Conservation (phyloP, 2,797 vertebrate species). For the Pterois miles region DNA sequence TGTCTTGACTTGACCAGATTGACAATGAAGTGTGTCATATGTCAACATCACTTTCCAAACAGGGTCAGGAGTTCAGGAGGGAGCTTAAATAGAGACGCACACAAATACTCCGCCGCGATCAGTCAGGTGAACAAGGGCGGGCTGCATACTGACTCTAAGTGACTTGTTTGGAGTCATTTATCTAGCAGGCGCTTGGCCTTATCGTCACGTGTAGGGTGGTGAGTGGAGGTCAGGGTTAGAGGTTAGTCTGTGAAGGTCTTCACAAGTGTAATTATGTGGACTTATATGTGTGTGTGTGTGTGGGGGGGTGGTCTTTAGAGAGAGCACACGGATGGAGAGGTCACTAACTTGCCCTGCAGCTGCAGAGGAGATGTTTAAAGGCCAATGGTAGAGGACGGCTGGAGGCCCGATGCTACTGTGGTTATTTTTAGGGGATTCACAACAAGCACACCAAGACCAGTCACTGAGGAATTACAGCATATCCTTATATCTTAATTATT, state of each 20-base stretch:
- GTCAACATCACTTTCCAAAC: neutral
- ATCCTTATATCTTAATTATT: neutral
- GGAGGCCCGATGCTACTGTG: conserved; percentile 4
- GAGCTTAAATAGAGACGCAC: neutral
- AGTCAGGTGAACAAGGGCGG: neutral
- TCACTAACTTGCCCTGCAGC: conserved; percentile 43
- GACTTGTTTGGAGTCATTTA: conserved; percentile 4
- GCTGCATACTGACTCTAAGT: neutral
- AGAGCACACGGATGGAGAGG: conserved; percentile 36
- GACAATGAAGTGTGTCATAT: neutral
- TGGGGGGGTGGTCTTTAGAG: conserved; percentile 37
- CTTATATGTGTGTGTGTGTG: conserved; percentile 41
- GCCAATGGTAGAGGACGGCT: conserved; percentile 43
- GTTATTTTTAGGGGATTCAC: conserved; percentile 41
- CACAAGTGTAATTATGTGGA: conserved; percentile 49
- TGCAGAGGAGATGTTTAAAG: conserved; percentile 46
- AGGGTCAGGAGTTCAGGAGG: neutral
- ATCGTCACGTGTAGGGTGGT: conserved; percentile 10
- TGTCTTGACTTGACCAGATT: neutral
- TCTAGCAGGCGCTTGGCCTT: neutral
- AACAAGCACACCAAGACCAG: neutral
- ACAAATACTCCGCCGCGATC: neutral
- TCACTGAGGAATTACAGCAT: conserved; percentile 16
- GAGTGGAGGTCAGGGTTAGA: conserved; percentile 39
- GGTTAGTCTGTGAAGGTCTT: conserved; percentile 49